Evolutionary conservation across 1,140 invertebrate genomes (phyloP).

Genomic region (Heterodera schachtii): DNA sequence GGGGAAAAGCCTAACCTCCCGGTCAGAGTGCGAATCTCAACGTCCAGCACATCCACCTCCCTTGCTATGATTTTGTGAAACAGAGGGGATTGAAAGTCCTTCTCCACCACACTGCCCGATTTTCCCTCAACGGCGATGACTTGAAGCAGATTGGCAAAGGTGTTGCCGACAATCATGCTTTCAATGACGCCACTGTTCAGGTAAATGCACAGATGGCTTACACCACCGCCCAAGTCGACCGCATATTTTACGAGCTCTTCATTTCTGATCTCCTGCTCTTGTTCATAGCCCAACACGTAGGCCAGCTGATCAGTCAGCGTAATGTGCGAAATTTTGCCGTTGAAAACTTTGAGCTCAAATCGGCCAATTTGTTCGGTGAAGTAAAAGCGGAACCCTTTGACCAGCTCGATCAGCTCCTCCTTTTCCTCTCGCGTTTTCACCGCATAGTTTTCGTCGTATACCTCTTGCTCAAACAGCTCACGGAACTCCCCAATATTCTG

Average conservation of each 20-base stretch:
- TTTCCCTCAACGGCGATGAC: neutral
- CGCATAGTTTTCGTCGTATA: no score
- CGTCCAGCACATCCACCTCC: slow-evolving; percentile 20
- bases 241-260: slow-evolving; percentile 2
- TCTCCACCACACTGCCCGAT: slow-evolving; percentile 12
- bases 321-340: neutral
- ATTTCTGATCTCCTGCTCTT: neutral
- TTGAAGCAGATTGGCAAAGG: neutral
- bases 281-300: slow-evolving; percentile 11
- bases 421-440: no score
- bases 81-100: slow-evolving; percentile 19
- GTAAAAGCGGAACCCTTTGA: no score
- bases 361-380: neutral
- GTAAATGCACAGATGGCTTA: no score
- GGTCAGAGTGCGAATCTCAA: slow-evolving; percentile 24
- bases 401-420: no score
- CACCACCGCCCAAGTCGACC: no score
- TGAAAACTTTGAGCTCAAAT: neutral
- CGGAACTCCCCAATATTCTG: neutral
- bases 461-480: neutral
- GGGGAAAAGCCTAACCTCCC: slow-evolving; percentile 5
- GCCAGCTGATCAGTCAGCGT: slow-evolving; percentile 4
- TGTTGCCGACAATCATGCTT: slow-evolving; percentile 30
- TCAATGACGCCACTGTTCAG: neutral
- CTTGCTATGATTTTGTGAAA: slow-evolving; percentile 21